A percentile compares a stretch with the other conserved stretches of the same genome.
phyloP scores from a whole-genome alignment of 2,888 invertebrate species.

The Elysia crispata region DNA sequence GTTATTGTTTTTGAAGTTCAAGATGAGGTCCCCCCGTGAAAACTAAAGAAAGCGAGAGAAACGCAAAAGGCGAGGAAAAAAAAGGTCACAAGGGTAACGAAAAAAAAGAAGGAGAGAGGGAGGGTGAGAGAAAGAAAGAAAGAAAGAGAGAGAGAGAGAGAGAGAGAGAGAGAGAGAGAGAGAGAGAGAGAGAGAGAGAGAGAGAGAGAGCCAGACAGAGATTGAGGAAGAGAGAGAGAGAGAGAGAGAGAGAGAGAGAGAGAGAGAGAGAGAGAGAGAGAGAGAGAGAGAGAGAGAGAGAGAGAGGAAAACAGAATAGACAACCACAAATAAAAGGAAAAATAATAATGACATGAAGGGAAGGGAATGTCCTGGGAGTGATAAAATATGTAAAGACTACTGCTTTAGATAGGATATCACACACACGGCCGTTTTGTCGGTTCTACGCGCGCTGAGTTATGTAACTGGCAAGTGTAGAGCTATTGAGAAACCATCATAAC shows the following conservation, averaged over 20 bases:
- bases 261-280: neutral
- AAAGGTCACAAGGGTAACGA: neutral
- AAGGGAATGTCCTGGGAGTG: too few species aligned
- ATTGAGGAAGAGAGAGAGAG: neutral
- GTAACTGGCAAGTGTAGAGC: too few species aligned
- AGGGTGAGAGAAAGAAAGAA: constrained; percentile 22
- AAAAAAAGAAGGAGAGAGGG: neutral
- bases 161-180: constrained; percentile 14
- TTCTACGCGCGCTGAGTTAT: too few species aligned
- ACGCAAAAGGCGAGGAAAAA: neutral
- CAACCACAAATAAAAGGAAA: too few species aligned
- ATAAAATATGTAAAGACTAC: too few species aligned
- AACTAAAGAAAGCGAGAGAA: neutral
- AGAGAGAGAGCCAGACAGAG: constrained; percentile 29
- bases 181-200: constrained; percentile 20
- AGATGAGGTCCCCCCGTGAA: neutral
- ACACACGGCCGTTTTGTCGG: too few species aligned
- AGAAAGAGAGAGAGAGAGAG: neutral
- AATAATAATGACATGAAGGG: too few species aligned
- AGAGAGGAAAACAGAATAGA: neutral
- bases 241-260: neutral
- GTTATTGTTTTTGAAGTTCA: too few species aligned
- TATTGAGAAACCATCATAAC: too few species aligned
- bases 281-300: neutral
- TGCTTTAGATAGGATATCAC: too few species aligned